These are phyloP conservation scores for Eidolon dupreanum DNA, from an alignment of 2,797 vertebrate genomes.

Conservation along the genomic window DNA sequence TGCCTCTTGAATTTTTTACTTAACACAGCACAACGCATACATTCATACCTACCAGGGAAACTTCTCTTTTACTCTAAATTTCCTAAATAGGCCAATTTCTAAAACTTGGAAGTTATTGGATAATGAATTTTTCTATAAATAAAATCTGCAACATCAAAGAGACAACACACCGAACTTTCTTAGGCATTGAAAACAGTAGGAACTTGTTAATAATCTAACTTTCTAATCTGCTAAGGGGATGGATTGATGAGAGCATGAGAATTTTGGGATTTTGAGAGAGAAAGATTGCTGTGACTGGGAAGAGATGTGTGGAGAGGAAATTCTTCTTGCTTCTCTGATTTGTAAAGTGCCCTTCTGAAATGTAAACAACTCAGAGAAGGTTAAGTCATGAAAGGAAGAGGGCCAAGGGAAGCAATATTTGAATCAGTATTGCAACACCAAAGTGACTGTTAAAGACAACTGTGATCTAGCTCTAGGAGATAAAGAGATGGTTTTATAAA, in stretches of 20 bases:
- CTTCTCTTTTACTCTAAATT: neutral
- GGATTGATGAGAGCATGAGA: neutral
- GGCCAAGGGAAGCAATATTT: slow-evolving; percentile 4
- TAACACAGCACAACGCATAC: neutral
- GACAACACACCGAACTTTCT: neutral
- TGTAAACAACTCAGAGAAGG: neutral
- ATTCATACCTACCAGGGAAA: neutral
- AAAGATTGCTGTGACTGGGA: neutral
- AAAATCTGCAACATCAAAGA: neutral
- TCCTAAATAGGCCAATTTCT: neutral
- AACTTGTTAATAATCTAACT: neutral
- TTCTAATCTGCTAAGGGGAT: neutral
- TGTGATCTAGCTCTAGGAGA: slow-evolving; percentile 3
- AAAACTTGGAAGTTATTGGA: neutral
- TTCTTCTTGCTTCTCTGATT: neutral
- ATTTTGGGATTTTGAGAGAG: neutral
- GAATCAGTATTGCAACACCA: neutral
- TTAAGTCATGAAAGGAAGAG: slow-evolving; percentile 28
- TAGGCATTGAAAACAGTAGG: neutral
- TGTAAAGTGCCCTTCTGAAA: neutral
- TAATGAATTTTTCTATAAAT: neutral
- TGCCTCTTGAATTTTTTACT: neutral
- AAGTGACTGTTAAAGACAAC: neutral
- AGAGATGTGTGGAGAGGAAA: slow-evolving; percentile 30
- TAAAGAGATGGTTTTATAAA: neutral